Evolutionary conservation across 2,888 invertebrate species (phyloP), one percentile per base, ranked within the genome.

Genomic region (Sepioteuthis lessoniana): DNA sequence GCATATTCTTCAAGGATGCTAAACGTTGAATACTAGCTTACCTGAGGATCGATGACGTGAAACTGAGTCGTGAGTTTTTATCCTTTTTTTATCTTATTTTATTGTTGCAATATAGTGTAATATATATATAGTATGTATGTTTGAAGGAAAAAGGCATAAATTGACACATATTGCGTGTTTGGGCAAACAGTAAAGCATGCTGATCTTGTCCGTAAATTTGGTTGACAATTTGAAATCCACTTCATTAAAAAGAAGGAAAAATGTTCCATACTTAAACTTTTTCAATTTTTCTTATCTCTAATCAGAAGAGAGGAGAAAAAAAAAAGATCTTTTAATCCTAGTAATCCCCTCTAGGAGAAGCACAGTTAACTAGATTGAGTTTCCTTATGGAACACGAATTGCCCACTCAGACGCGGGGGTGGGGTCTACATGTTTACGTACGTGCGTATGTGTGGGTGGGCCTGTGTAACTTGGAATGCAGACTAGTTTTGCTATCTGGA

Each of bases 351-450:
- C 16, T n/a, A 13, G 35, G 76, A 76, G 76, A 76, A 76, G 76
- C 76, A 76, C 76, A 76, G n/a, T 76, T 76, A 16, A 76, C 16
- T n/a, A 76, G 76, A n/a, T 76, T 76, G 76, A n/a, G 76, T 76
- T 76, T 3, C 76, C 76, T 76, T 76, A n/a, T 76, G n/a, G 16
- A 76, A n/a, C 76, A 76, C 76, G n/a, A 76, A 13, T 76, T 35
- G n/a, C 76, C 76, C 76, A 76, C 76, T n/a, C 76, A 76, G 76
- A 76, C 76, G n/a, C n/a, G n/a, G n/a, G n/a, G n/a, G n/a, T n/a
- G n/a, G n/a, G n/a, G n/a, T n/a, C n/a, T n/a, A n/a, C n/a, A n/a
- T n/a, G n/a, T n/a, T n/a, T n/a, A n/a, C n/a, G n/a, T n/a, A n/a
- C n/a, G n/a, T n/a, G n/a, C n/a, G n/a, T n/a, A 4, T n/a, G 76